These are phyloP conservation scores for Cairina moschata DNA, from an alignment of 2,113 vertebrate genomes.

Conservation along the genomic window DNA sequence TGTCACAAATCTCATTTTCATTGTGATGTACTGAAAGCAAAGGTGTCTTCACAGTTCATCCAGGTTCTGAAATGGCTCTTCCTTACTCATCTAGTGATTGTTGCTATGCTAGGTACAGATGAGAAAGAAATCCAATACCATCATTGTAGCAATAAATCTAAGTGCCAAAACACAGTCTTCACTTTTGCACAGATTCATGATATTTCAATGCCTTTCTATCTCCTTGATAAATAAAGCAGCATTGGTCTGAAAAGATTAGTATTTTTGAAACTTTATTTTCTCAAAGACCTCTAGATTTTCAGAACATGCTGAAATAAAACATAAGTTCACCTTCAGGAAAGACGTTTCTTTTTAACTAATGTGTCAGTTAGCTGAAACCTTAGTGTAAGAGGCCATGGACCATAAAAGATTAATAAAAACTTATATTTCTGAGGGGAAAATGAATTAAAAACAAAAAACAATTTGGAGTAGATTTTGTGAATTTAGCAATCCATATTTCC, in stretches of 20 bases:
- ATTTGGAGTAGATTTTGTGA: not conserved
- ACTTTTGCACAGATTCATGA: constrained; percentile 1
- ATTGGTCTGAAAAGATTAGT: not conserved
- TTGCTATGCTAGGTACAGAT: not conserved
- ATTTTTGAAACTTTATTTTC: not conserved
- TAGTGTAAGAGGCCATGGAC: not conserved
- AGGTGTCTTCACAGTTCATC: not conserved
- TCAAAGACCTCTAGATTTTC: not conserved
- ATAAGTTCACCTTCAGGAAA: not conserved
- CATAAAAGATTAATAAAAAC: not conserved
- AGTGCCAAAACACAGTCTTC: not conserved
- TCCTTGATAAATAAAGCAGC: constrained; percentile 31
- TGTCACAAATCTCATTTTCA: not conserved
- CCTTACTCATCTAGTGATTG: not conserved
- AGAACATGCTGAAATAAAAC: constrained; percentile 1
- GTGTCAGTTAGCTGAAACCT: not conserved
- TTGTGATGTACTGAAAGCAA: not conserved
- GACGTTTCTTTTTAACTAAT: not conserved
- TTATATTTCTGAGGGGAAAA: not conserved
- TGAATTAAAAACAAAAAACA: not conserved
- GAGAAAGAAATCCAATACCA: not conserved
- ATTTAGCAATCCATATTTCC: not conserved
- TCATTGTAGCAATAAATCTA: constrained; percentile 19
- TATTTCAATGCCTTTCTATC: not conserved
- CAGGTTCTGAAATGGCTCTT: not conserved